Conservation (phyloP, 1,140 invertebrate genomes). For the Mizuhopecten yessoensis region DNA sequence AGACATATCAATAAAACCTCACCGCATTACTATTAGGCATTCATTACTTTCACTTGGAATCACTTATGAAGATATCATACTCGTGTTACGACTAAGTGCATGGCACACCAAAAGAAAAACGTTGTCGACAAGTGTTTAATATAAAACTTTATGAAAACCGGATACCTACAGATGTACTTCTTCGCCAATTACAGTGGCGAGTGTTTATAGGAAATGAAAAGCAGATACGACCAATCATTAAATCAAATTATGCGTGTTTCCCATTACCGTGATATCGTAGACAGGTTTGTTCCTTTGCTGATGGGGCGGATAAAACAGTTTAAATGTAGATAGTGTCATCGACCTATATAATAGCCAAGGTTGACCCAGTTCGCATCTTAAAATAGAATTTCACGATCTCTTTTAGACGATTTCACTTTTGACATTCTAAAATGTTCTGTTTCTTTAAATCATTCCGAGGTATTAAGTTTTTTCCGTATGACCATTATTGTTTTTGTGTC, state of each 20-base stretch:
- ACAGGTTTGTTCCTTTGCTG: not conserved
- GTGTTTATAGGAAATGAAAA: slow-evolving; percentile 1
- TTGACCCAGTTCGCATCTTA: not conserved
- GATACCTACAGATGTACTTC: too few species aligned
- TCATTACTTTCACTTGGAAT: too few species aligned
- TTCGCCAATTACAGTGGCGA: not conserved
- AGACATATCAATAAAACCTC: too few species aligned
- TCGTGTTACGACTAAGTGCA: too few species aligned
- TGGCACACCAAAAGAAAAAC: too few species aligned
- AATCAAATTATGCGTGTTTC: not conserved
- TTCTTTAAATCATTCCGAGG: too few species aligned
- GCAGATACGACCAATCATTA: not conserved
- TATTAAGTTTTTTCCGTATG: too few species aligned
- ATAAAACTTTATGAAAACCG: not conserved
- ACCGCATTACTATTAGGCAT: too few species aligned
- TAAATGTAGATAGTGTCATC: not conserved
- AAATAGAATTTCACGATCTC: not conserved
- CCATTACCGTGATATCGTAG: not conserved
- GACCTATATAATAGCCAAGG: not conserved
- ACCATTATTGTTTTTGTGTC: too few species aligned
- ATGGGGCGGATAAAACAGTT: not conserved
- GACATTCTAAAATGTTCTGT: too few species aligned
- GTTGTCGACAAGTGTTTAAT: not conserved
- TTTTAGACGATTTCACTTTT: not conserved
- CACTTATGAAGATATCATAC: too few species aligned